phyloP scores from a whole-genome alignment of 1,140 invertebrate species.

The Drosophila melanica region DNA sequence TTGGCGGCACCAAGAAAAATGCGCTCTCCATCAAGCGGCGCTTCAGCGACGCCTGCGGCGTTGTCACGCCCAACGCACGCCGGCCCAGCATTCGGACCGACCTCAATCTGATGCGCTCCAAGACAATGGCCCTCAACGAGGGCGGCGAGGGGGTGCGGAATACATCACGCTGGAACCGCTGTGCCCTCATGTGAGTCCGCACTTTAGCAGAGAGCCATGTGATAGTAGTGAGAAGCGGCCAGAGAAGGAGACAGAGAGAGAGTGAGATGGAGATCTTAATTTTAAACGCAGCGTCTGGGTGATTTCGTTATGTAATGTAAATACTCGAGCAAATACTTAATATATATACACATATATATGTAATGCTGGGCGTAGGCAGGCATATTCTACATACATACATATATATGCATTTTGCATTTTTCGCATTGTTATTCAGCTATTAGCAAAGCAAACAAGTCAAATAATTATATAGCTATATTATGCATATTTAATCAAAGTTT shows the following conservation, averaged over 20 bases:
- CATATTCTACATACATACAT: slow-evolving; percentile 13
- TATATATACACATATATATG: slow-evolving; percentile 6
- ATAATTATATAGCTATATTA: slow-evolving; percentile 20
- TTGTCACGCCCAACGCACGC: slow-evolving; percentile 92
- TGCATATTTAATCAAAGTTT: slow-evolving; percentile 40
- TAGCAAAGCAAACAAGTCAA: slow-evolving; percentile 19
- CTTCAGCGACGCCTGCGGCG: slow-evolving; percentile 92
- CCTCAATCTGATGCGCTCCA: slow-evolving; percentile 92
- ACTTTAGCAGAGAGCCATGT: slow-evolving; percentile 36
- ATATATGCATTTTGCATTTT: slow-evolving; percentile 41
- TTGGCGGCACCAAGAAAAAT: slow-evolving; percentile 89
- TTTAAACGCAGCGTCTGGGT: slow-evolving; percentile 78
- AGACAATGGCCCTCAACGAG: slow-evolving; percentile 89
- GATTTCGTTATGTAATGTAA: slow-evolving; percentile 73
- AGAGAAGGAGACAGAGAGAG: not conserved
- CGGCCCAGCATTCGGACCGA: slow-evolving; percentile 93
- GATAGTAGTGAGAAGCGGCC: slow-evolving; percentile 62
- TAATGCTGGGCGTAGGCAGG: slow-evolving; percentile 2
- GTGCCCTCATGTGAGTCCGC: slow-evolving; percentile 65
- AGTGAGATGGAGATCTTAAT: slow-evolving; percentile 44
- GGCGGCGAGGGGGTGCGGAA: slow-evolving; percentile 85
- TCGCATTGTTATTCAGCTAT: slow-evolving; percentile 47
- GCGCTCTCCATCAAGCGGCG: slow-evolving; percentile 91
- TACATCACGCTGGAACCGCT: slow-evolving; percentile 72
- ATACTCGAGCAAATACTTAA: slow-evolving; percentile 45